Base-by-base conservation (phyloP, 2,797 vertebrate genomes). In the Gymnoscopelus braueri region DNA sequence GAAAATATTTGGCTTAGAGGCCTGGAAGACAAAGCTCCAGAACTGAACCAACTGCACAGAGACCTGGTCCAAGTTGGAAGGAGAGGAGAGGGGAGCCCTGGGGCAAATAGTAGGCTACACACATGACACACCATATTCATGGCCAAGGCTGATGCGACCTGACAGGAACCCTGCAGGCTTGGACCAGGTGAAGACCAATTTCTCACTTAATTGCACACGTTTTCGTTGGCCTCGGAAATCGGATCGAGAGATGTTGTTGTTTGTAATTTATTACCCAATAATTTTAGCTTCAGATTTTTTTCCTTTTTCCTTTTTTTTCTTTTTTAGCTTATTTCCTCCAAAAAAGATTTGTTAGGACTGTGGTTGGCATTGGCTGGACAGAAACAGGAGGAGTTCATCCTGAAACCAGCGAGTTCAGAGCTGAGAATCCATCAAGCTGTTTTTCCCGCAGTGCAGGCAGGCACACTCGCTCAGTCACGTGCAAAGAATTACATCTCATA, bases 1-100 rank as follows among this genome's bases (percentile, higher is more conserved):
- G 83, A 90, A 93, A 91, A 89, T 91, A 90, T 92, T 93, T 92
- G 85, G 87, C 84, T 91, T 82, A 74, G 82, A 89, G 78, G 75
- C 81, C 82, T 84, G 76, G 81, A 88, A 84, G 75, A 79, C 79
- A 80, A 54, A 69, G 65, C 29, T 4, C 71, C 59, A 80, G 65
- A 77, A 74, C 67, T 72, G 63, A 55, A 68, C 71, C 68, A 80
- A 65, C 72, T 60, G 35, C 60, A 64, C 49, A 15, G 5, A 74
- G 74, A 57, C 23, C 64, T 62, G 64, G 57, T 78, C 70, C 75
- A 78, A 78, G 62, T 74, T 65, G 72, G 67, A 68, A 26, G 55
- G 3, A 23, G 52, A 13, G 59, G 52, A 55, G 63, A 65, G 74
- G 73, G 69, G 69, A 77, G 69, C 76, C 62, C 55, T 23, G 13